Base-by-base conservation (phyloP, 2,888 invertebrate genomes). In the Sarcophaga variegata region DNA sequence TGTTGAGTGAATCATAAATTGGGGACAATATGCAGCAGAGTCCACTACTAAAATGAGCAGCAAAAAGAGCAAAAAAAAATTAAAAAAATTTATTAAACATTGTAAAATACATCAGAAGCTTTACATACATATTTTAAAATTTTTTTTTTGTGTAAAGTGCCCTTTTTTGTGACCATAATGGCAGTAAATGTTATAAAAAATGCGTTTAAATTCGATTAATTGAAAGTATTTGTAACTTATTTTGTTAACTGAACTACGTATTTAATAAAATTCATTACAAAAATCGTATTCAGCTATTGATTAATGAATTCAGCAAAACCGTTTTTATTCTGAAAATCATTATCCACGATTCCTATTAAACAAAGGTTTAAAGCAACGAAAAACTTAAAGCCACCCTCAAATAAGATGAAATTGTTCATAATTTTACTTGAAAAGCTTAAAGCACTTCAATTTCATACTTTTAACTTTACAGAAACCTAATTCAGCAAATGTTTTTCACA, bases 1-100 rank as follows among this genome's bases (percentile, higher is more conserved):
- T 17, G 47, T 25, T 72, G 54, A 49, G 67, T 83, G 80, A 83
- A 63, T 86, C 86, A 86, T 80, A 77, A 80, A 66, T 47, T 27
- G 72, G 62, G 62, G 14, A 25, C 62, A 62, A 49, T 14, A 49
- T 49, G 11, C 22, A 54, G 3, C 67, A 54, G 10, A 54, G 10
- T 66, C 60, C 62, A 47, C 37, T 80, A 59, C 37, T 37, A 37
- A 37, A 37, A 37, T 37, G 12, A 49, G 49, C 2, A n/a, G 37
- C 37, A 67, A 45, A 54, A 47, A 71, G 59, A 14, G 17, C 5
- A 2, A 20, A 2, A 66, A 66, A 37, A 45, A 66, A 3, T 37
- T 0, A 5, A 69, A 72, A 14, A 64, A 72, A 17, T n/a, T 67
- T 37, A 37, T 14, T 12, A 20, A 22, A 14, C 22, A 64, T 25